Evolutionary conservation across 2,888 invertebrate species (phyloP).

Genomic region (Cataglyphis rosenhaueri): DNA sequence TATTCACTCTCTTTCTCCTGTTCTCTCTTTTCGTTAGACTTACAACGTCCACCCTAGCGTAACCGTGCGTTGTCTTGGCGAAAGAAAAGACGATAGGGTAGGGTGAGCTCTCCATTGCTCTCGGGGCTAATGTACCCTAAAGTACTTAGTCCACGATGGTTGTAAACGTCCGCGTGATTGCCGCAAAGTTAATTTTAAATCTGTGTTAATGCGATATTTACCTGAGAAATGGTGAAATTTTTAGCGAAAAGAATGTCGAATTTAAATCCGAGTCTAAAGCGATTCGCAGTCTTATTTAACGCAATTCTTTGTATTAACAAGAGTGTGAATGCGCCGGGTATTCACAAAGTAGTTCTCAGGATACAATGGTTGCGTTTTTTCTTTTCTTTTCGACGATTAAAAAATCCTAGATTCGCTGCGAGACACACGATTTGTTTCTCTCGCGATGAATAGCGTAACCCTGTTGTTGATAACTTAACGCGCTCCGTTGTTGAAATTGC

Average conservation of each 20-base stretch:
- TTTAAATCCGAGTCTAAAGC: neutral
- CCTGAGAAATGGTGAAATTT: neutral
- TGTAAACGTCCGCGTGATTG: conserved; percentile 58
- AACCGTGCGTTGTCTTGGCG: conserved; percentile 62
- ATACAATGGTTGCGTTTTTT: neutral
- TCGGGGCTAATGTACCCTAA: conserved; percentile 78
- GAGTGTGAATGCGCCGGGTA: neutral
- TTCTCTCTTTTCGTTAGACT: conserved; percentile 39
- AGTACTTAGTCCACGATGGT: conserved; percentile 73
- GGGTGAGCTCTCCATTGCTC: conserved; percentile 64
- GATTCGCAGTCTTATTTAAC: neutral
- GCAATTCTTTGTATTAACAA: neutral
- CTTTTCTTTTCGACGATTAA: neutral
- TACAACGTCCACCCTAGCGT: conserved; percentile 59
- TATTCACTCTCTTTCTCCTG: conserved; percentile 32
- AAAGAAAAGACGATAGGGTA: conserved; percentile 68
- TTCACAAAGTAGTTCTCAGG: neutral
- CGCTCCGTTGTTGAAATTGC: conserved; percentile 30
- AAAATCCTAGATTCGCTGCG: neutral
- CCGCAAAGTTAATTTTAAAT: conserved; percentile 65
- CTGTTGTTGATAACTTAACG: neutral
- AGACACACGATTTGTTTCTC: neutral
- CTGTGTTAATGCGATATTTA: conserved; percentile 47
- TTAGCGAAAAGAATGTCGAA: conserved; percentile 4
- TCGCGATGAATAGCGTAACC: neutral